phyloP scores from a whole-genome alignment of 1,140 invertebrate genomes.

The Amphibalanus amphitrite region DNA sequence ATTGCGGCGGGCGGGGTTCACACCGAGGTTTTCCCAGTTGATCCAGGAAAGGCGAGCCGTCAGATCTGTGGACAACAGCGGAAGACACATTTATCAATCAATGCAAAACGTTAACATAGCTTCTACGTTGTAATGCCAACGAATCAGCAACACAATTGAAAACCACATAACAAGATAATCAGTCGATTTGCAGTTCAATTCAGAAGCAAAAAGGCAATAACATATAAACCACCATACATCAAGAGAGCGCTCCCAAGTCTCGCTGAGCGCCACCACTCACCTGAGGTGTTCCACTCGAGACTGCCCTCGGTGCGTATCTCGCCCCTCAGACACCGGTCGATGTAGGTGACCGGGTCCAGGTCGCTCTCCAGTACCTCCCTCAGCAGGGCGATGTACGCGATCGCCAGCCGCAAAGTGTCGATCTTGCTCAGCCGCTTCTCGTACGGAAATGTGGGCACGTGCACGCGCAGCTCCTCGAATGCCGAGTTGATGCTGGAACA shows the following conservation, averaged over 20 bases:
- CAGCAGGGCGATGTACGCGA: slow-evolving; percentile 89
- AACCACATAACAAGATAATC: no score
- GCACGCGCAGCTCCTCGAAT: slow-evolving; percentile 82
- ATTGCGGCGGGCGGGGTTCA: slow-evolving; percentile 65
- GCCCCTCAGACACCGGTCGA: slow-evolving; percentile 74
- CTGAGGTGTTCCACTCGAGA: slow-evolving; percentile 89
- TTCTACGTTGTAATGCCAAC: no score
- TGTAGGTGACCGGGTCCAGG: slow-evolving; percentile 71
- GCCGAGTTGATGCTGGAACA: slow-evolving; percentile 83
- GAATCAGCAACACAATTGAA: no score
- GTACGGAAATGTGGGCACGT: slow-evolving; percentile 96
- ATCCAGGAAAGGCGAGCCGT: slow-evolving; percentile 96
- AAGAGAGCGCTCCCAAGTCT: no score
- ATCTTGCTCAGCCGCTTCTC: slow-evolving; percentile 96
- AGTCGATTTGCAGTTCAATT: no score
- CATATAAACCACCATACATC: neutral
- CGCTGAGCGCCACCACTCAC: slow-evolving; percentile 40
- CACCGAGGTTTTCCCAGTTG: slow-evolving; percentile 95
- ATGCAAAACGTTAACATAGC: no score
- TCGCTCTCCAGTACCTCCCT: slow-evolving; percentile 66
- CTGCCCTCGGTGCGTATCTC: slow-evolving; percentile 63
- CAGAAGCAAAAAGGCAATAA: no score
- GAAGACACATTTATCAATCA: no score
- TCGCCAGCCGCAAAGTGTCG: slow-evolving; percentile 84
- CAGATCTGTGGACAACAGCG: slow-evolving; percentile 54